Evolutionary conservation across 2,113 vertebrate genomes (phyloP).

Genomic region (crab-eating macaque (Macaca fascicularis)): DNA sequence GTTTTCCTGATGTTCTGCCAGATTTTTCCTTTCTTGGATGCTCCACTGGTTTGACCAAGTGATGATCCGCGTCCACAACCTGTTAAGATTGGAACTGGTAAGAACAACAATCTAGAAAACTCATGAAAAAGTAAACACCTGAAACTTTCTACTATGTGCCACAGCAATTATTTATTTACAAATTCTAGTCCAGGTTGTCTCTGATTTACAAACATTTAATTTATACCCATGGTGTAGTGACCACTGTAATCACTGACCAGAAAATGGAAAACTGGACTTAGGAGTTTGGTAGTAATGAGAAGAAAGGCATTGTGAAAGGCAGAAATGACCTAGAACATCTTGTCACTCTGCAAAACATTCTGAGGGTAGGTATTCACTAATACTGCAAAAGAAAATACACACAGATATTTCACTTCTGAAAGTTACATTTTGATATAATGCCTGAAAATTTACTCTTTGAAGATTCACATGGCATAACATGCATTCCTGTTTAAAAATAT

Average conservation of each 20-base stretch:
- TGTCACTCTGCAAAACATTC: background rate
- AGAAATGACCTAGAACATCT: background rate
- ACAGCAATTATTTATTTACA: background rate
- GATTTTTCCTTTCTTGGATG: slow-evolving; percentile 86
- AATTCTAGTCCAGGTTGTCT: background rate
- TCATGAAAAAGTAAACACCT: background rate
- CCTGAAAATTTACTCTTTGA: background rate
- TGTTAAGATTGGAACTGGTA: slow-evolving; percentile 74
- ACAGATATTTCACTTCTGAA: background rate
- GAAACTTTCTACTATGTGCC: background rate
- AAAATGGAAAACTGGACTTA: background rate
- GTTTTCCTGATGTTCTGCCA: slow-evolving; percentile 96
- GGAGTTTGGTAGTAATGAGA: background rate
- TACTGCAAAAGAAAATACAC: background rate
- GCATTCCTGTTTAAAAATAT: background rate
- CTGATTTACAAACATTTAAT: background rate
- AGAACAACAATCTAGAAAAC: background rate
- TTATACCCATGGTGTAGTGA: background rate
- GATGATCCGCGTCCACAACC: slow-evolving; percentile 86
- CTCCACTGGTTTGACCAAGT: slow-evolving; percentile 87
- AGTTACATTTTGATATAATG: background rate
- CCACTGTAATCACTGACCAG: background rate
- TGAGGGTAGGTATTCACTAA: background rate
- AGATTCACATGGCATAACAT: background rate
- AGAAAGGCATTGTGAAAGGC: background rate